phyloP scores from a whole-genome alignment of 2,888 invertebrate genomes.

The Netelia fuscicornis region DNA sequence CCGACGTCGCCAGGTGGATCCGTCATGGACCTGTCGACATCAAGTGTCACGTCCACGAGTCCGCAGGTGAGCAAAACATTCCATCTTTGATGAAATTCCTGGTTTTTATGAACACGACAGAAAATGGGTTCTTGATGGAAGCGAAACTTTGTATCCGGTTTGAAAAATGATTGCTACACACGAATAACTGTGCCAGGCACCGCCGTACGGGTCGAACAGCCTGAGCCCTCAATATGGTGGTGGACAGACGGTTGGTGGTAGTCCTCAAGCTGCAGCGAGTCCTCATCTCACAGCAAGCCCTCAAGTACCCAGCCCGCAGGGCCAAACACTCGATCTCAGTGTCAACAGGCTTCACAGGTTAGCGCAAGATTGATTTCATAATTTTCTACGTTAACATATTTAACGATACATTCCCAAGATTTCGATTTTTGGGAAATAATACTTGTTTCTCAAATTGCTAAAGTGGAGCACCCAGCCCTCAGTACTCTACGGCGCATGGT shows the following conservation, averaged over 20 bases:
- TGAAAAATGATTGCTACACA: slow-evolving; percentile 46
- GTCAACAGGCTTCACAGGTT: slow-evolving; percentile 95
- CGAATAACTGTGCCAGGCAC: slow-evolving; percentile 86
- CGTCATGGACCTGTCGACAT: slow-evolving; percentile 94
- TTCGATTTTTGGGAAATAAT: slow-evolving; percentile 3
- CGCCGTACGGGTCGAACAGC: slow-evolving; percentile 88
- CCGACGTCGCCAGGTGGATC: slow-evolving; percentile 92
- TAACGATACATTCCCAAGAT: neutral
- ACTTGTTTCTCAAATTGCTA: slow-evolving; percentile 33
- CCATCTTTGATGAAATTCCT: no score
- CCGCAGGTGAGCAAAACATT: slow-evolving; percentile 88
- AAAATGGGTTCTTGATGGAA: neutral
- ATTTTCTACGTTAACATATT: neutral
- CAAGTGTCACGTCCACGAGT: slow-evolving; percentile 93
- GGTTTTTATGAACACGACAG: neutral
- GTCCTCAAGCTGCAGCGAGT: slow-evolving; percentile 94
- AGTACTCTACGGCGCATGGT: slow-evolving; percentile 86
- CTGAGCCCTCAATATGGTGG: slow-evolving; percentile 89
- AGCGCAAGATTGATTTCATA: slow-evolving; percentile 52
- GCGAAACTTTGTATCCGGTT: slow-evolving; percentile 19
- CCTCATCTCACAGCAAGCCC: slow-evolving; percentile 94
- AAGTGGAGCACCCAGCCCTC: slow-evolving; percentile 87
- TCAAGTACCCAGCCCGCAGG: slow-evolving; percentile 96
- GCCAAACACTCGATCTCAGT: slow-evolving; percentile 95
- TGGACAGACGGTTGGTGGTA: slow-evolving; percentile 90